A percentile compares a stretch with the other conserved stretches of the same genome.
These are phyloP conservation scores for Temnothorax ravouxi DNA, from an alignment of 2,888 invertebrate genomes.

Conservation along the genomic window DNA sequence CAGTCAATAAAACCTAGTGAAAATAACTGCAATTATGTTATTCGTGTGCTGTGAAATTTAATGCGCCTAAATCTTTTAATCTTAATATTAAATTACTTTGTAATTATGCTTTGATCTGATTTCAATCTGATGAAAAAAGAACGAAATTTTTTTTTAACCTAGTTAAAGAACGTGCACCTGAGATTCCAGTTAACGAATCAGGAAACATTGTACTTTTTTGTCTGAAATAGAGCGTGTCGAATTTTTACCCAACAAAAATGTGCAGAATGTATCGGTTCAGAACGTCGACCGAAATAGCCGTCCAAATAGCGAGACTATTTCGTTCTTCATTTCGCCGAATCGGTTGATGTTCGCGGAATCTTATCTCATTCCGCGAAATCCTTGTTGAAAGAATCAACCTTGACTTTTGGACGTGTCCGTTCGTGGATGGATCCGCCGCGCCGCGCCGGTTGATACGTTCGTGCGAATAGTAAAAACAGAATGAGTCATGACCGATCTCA, in stretches of 20 bases:
- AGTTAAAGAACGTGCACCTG: background rate
- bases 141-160: background rate
- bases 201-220: background rate
- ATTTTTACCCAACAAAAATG: background rate
- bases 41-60: background rate
- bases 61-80: background rate
- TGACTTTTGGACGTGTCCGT: constrained; percentile 65
- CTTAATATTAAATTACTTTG: background rate
- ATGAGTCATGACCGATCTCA: constrained; percentile 60
- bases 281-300: background rate
- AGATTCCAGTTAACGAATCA: constrained; percentile 3
- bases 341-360: background rate
- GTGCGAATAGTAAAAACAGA: constrained; percentile 63
- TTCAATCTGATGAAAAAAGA: background rate
- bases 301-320: background rate
- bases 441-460: constrained; percentile 41
- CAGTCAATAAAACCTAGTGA: background rate
- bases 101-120: constrained; percentile 12
- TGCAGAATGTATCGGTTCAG: background rate
- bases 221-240: background rate
- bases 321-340: background rate
- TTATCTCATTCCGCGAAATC: constrained; percentile 64
- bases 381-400: constrained; percentile 56
- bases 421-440: constrained; percentile 38
- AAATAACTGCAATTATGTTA: background rate